Conservation (phyloP, 2,888 invertebrate genomes). For the Apodemia duryi region DNA sequence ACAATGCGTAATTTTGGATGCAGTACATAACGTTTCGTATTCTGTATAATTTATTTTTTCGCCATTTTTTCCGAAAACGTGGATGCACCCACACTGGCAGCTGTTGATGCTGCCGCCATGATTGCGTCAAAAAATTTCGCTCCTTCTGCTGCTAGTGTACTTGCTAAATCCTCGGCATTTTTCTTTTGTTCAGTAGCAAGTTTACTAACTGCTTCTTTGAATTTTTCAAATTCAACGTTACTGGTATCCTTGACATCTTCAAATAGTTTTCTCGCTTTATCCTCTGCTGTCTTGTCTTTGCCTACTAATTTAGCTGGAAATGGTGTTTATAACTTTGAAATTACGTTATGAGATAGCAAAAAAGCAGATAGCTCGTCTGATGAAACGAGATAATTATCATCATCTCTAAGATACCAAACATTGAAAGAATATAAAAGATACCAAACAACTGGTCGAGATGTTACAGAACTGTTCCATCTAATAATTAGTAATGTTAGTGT, state of each 20-base stretch:
- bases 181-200: slow-evolving; percentile 43
- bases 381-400: too few species aligned
- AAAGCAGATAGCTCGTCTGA: too few species aligned
- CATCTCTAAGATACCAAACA: too few species aligned
- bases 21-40: not conserved
- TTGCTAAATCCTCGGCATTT: slow-evolving; percentile 36
- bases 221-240: slow-evolving; percentile 39
- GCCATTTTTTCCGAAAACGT: slow-evolving; percentile 41
- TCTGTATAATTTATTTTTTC: slow-evolving; percentile 23
- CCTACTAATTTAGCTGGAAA: not conserved
- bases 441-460: too few species aligned
- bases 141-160: slow-evolving; percentile 37
- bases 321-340: not conserved
- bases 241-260: slow-evolving; percentile 32
- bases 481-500: too few species aligned
- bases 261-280: slow-evolving; percentile 42
- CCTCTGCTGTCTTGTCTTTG: slow-evolving; percentile 40
- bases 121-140: slow-evolving; percentile 42
- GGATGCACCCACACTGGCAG: slow-evolving; percentile 28
- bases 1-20: not conserved
- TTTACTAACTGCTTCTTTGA: slow-evolving; percentile 39
- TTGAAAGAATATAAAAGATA: too few species aligned
- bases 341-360: not conserved
- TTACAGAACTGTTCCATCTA: too few species aligned
- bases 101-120: slow-evolving; percentile 39